phyloP scores from a whole-genome alignment of 2,888 invertebrate species.

The Clepsis dumicolana region DNA sequence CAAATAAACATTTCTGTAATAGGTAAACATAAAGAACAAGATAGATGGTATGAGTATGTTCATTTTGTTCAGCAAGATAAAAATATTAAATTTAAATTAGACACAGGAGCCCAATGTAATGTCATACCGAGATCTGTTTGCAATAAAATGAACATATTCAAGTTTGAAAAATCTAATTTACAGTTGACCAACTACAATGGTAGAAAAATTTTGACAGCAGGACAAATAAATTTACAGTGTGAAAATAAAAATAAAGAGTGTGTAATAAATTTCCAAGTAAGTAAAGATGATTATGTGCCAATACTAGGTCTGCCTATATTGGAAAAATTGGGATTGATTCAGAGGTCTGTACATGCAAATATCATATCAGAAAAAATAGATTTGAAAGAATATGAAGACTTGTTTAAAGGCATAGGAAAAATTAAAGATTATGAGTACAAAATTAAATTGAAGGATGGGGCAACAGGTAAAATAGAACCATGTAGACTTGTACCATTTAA shows the following conservation, averaged over 20 bases:
- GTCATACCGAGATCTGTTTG: slow-evolving; percentile 3
- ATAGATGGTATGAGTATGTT: too few species aligned
- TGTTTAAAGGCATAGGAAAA: slow-evolving; percentile 20
- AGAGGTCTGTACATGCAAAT: neutral
- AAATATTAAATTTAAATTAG: slow-evolving; percentile 14
- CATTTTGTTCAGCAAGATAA: too few species aligned
- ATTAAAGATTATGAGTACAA: slow-evolving; percentile 20
- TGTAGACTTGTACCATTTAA: slow-evolving; percentile 21
- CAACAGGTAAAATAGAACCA: slow-evolving; percentile 11
- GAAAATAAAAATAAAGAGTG: neutral
- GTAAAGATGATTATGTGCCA: slow-evolving; percentile 9
- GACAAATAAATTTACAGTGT: slow-evolving; percentile 10
- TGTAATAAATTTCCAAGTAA: slow-evolving; percentile 10
- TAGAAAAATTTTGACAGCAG: neutral
- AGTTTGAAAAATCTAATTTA: neutral
- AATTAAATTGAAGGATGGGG: slow-evolving; percentile 17
- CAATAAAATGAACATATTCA: slow-evolving; percentile 6
- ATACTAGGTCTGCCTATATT: slow-evolving; percentile 14
- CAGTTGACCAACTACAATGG: neutral
- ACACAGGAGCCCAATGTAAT: slow-evolving; percentile 15
- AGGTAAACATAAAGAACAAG: too few species aligned
- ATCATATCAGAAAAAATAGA: neutral
- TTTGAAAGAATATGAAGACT: slow-evolving; percentile 8
- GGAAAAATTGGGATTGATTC: neutral
- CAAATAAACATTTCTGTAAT: too few species aligned